phyloP scores from a whole-genome alignment of 2,797 vertebrate species.

The Pangasius larnaudii region DNA sequence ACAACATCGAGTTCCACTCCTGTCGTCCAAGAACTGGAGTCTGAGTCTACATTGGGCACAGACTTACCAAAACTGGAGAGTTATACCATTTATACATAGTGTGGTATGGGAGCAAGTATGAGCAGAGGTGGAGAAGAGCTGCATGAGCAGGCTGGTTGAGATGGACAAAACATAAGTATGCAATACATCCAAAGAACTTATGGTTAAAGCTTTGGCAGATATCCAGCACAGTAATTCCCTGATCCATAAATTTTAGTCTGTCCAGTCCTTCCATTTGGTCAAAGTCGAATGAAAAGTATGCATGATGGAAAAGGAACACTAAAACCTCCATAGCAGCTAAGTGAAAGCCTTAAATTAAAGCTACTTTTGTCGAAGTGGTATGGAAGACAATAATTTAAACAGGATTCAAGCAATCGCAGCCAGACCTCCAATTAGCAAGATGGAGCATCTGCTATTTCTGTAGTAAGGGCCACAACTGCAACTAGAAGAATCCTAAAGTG shows the following conservation, averaged over 20 bases:
- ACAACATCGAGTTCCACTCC: too few species aligned
- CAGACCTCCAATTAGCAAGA: background rate
- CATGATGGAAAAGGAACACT: background rate
- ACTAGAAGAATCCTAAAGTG: background rate
- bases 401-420: background rate
- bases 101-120: background rate
- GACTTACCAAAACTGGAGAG: background rate
- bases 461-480: background rate
- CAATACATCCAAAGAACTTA: background rate
- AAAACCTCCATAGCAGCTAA: background rate
- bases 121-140: background rate
- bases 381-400: background rate
- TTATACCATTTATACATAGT: background rate
- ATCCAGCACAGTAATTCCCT: background rate
- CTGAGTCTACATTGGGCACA: background rate
- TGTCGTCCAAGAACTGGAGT: background rate
- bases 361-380: background rate
- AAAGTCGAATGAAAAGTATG: background rate
- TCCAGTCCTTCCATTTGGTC: background rate
- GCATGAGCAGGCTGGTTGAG: background rate
- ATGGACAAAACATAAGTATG: background rate
- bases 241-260: background rate
- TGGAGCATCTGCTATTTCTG: background rate
- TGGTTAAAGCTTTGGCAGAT: constrained; percentile 17
- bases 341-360: background rate